Evolutionary conservation across 2,888 invertebrate genomes (phyloP).

Genomic region (Lutraria lutraria): DNA sequence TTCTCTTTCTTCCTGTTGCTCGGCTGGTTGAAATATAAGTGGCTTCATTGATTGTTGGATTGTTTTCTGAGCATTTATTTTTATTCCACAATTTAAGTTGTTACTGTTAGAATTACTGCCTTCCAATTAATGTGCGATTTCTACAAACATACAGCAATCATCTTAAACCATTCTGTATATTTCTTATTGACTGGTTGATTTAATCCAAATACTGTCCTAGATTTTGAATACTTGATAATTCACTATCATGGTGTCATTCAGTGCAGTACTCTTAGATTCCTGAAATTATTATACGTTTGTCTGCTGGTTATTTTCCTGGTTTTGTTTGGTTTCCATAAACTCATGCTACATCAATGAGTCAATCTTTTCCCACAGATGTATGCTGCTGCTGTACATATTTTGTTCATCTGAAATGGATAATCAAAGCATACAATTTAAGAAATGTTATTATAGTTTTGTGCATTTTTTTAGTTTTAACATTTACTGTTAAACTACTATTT

Average conservation of each 20-base stretch:
- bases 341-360: not conserved
- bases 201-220: not conserved
- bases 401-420: not conserved
- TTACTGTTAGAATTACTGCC: not conserved
- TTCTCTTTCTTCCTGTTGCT: not conserved
- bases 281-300: too few relatives aligned
- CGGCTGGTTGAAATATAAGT: too few relatives aligned
- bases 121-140: not conserved
- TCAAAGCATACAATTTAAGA: too few relatives aligned
- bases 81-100: not conserved
- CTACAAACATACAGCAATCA: not conserved
- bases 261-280: not conserved
- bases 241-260: not conserved
- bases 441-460: too few relatives aligned
- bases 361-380: not conserved
- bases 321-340: too few relatives aligned
- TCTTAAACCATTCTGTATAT: not conserved
- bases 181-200: not conserved
- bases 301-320: too few relatives aligned
- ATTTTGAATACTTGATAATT: not conserved
- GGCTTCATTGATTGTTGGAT: not conserved
- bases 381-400: not conserved
- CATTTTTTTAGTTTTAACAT: too few relatives aligned
- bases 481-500: too few relatives aligned
- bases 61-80: not conserved